Percentiles rank a stretch among this genome's conserved stretches.
Evolutionary conservation across 1,140 invertebrate genomes (phyloP).

Genomic region (Manduca sexta): DNA sequence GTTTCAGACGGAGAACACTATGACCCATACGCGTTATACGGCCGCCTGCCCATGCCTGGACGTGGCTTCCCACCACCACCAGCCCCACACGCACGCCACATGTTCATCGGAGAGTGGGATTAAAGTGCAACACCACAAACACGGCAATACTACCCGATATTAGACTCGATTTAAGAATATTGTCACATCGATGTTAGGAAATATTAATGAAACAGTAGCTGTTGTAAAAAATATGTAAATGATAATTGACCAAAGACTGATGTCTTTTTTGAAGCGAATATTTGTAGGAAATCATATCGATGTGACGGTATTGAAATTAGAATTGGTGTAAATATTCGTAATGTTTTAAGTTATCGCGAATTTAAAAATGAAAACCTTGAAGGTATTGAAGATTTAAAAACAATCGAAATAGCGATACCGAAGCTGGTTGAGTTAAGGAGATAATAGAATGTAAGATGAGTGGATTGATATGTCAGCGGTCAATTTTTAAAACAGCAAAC

Average conservation of each 20-base stretch:
- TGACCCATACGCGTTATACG: constrained; percentile 91
- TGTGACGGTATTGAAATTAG: constrained; percentile 23
- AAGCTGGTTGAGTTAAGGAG: too few relatives aligned
- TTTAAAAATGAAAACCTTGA: constrained; percentile 10
- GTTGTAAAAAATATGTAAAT: too few relatives aligned
- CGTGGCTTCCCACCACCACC: constrained; percentile 84
- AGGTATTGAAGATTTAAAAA: too few relatives aligned
- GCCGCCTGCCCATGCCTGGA: constrained; percentile 87
- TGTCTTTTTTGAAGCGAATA: background rate
- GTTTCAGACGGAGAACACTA: constrained; percentile 85
- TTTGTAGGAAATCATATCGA: constrained; percentile 10
- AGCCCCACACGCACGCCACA: constrained; percentile 79
- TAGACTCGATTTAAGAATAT: constrained; percentile 17
- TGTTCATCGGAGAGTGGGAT: constrained; percentile 94
- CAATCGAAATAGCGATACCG: too few relatives aligned
- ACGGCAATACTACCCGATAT: constrained; percentile 7
- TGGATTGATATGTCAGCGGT: too few relatives aligned
- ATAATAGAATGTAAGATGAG: too few relatives aligned
- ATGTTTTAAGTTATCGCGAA: constrained; percentile 31
- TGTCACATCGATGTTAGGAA: constrained; percentile 33
- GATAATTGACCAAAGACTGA: constrained; percentile 8
- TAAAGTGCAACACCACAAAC: constrained; percentile 67
- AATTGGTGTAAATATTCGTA: constrained; percentile 36
- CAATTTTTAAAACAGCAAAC: too few relatives aligned
- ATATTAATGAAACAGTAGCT: too few relatives aligned